A percentile compares a stretch with the other conserved stretches of the same genome.
Conservation (phyloP, 2,113 vertebrate species). For the Siniperca chuatsi region DNA sequence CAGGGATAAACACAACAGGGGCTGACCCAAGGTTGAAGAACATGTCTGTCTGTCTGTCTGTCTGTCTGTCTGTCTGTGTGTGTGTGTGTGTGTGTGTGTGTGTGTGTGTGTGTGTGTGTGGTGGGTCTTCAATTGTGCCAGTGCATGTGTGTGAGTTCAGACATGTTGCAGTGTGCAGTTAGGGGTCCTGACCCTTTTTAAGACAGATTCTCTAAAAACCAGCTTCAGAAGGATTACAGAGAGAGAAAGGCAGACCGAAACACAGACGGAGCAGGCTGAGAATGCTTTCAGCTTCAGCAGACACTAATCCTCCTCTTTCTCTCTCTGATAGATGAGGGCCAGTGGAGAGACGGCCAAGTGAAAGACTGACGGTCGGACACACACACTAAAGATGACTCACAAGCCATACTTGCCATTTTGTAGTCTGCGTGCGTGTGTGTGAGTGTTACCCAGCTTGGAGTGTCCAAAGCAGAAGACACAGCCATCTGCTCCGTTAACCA, state of each 20-base stretch:
- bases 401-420: slow-evolving; percentile 34
- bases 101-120: slow-evolving; percentile 14
- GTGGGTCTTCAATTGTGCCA: slow-evolving; percentile 23
- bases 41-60: slow-evolving; percentile 15
- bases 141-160: slow-evolving; percentile 37
- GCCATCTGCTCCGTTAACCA: slow-evolving; percentile 98
- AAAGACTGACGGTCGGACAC: slow-evolving; percentile 65
- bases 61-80: slow-evolving; percentile 21
- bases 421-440: slow-evolving; percentile 28
- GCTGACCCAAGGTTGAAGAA: slow-evolving; percentile 25
- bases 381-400: slow-evolving; percentile 49
- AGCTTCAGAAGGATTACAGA: slow-evolving; percentile 73
- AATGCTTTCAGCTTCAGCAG: slow-evolving; percentile 72
- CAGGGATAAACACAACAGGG: slow-evolving; percentile 51
- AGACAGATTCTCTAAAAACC: slow-evolving; percentile 68
- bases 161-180: slow-evolving; percentile 51
- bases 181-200: slow-evolving; percentile 69
- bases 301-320: slow-evolving; percentile 78
- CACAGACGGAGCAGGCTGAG: slow-evolving; percentile 63
- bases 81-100: slow-evolving; percentile 23
- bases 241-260: slow-evolving; percentile 63
- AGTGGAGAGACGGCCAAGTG: slow-evolving; percentile 56
- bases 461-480: slow-evolving; percentile 99
- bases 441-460: slow-evolving; percentile 92
- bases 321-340: slow-evolving; percentile 67